Evolutionary conservation across 2,888 invertebrate species (phyloP), one percentile per base, ranked within the genome.

Genomic region (Oegoconia quadripuncta): DNA sequence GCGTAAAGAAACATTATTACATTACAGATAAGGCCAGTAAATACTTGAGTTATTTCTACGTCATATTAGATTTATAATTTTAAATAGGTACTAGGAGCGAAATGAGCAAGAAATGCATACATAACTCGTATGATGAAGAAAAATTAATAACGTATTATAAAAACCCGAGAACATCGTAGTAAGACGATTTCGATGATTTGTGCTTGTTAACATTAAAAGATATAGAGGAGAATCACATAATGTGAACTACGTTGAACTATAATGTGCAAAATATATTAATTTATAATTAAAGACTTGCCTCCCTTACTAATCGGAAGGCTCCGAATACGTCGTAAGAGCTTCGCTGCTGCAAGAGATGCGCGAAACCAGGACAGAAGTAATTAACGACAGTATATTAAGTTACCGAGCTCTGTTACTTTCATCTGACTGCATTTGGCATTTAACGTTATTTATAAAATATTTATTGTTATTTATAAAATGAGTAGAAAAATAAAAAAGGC

Each of bases 31-130:
- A 76, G 79, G 78, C 81, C 80, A 80, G 72, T 82, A 82, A 77
- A 82, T 79, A 83, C 66, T 71, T 67, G 69, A 78, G 68, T 79
- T 78, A 80, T 74, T 47, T 72, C 82, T 81, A 83, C 75, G 78
- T 78, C 82, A 76, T 71, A 71, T 68, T 69, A 73, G 55, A 71
- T 68, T 72, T 74, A 76, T 69, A 62, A 52, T 13, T 7, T 60
- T 74, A 13, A 22, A 61, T 74, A 71, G 64, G 68, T 52, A 73
- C 74, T 81, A 83, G 64, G 59, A 78, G 70, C 67, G 66, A 72
- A 65, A 74, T 79, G 82, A 82, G 82, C 81, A 78, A 74, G 71
- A 76, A 74, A 75, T 44, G 39, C 37, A 31, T 32, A 38, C 27
- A 12, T 16, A 27, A 23, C 9, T 23, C 16, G 20, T 28, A 26